A percentile compares a stretch with the other conserved stretches of the same genome.
Evolutionary conservation across 64 coral and sea anemone genomes (phyloP).

Genomic region (Montipora cactus): DNA sequence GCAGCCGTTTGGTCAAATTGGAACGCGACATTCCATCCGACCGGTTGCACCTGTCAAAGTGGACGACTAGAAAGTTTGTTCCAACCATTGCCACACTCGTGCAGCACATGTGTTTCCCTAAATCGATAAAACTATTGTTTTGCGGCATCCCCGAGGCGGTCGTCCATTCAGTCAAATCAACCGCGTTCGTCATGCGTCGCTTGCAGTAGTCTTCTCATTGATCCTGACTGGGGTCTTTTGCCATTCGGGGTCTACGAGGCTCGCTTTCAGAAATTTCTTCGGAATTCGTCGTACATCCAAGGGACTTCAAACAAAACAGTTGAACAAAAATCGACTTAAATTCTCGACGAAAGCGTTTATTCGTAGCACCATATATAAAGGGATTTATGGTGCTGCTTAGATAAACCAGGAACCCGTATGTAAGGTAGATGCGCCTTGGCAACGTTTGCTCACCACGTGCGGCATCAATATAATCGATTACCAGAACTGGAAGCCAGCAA

Average conservation of each 20-base stretch:
- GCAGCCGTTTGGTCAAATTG: too few relatives aligned
- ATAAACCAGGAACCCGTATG: slow-evolving; percentile 68
- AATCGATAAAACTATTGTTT: too few relatives aligned
- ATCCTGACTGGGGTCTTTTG: background rate
- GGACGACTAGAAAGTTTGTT: too few relatives aligned
- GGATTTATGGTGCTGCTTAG: slow-evolving; percentile 76
- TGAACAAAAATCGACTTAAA: slow-evolving; percentile 53
- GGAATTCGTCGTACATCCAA: background rate
- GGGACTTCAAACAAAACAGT: background rate
- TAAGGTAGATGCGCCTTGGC: slow-evolving; percentile 61
- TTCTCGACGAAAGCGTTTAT: slow-evolving; percentile 72
- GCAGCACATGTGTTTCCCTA: too few relatives aligned
- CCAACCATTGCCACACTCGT: too few relatives aligned
- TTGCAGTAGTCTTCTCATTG: background rate
- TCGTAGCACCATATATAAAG: slow-evolving; percentile 79
- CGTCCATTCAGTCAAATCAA: too few relatives aligned
- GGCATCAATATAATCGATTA: slow-evolving; percentile 66
- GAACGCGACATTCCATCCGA: too few relatives aligned
- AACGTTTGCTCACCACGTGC: slow-evolving; percentile 24
- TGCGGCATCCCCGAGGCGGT: too few relatives aligned
- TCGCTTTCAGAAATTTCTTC: background rate
- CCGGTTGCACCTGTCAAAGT: too few relatives aligned
- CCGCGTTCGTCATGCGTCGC: background rate
- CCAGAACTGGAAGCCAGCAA: slow-evolving; percentile 81
- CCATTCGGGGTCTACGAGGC: background rate